Evolutionary conservation across 2,888 invertebrate species (phyloP).

Genomic region (Itoplectis maculator): DNA sequence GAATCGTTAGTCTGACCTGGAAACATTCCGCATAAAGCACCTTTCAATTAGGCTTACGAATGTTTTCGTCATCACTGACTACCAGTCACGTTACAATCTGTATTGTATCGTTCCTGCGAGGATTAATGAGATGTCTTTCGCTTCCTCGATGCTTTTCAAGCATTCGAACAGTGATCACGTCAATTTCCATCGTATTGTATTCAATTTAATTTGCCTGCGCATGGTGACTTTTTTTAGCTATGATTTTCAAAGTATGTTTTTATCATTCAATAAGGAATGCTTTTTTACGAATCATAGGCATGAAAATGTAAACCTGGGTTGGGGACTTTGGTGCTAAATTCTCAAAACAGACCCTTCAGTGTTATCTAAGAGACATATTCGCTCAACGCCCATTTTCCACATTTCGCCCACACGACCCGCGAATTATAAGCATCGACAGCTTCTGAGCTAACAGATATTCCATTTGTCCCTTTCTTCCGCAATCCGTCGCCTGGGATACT

Average conservation of each 20-base stretch:
- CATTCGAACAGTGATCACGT: not conserved
- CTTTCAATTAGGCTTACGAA: conserved; percentile 40
- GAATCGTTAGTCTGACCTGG: conserved; percentile 45
- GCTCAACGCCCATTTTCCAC: not conserved
- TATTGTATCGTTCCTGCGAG: conserved; percentile 38
- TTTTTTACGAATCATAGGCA: too few species aligned
- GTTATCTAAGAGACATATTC: too few species aligned
- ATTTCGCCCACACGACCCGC: not conserved
- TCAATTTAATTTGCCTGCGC: not conserved
- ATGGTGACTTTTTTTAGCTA: too few species aligned
- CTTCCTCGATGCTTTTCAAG: not conserved
- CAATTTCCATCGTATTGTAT: not conserved
- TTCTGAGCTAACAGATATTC: not conserved
- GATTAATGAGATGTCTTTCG: conserved; percentile 45
- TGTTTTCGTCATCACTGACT: conserved; percentile 43
- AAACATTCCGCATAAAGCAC: conserved; percentile 27
- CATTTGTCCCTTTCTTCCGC: not conserved
- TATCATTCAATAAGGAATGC: too few species aligned
- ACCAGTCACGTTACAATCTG: conserved; percentile 51
- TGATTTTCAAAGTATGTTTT: too few species aligned
- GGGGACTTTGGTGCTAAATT: too few species aligned
- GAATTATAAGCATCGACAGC: not conserved
- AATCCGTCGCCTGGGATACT: not conserved
- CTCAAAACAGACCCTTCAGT: too few species aligned
- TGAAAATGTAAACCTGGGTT: too few species aligned